Conservation (phyloP, 2,888 invertebrate species). For the Tiphia femorata region DNA sequence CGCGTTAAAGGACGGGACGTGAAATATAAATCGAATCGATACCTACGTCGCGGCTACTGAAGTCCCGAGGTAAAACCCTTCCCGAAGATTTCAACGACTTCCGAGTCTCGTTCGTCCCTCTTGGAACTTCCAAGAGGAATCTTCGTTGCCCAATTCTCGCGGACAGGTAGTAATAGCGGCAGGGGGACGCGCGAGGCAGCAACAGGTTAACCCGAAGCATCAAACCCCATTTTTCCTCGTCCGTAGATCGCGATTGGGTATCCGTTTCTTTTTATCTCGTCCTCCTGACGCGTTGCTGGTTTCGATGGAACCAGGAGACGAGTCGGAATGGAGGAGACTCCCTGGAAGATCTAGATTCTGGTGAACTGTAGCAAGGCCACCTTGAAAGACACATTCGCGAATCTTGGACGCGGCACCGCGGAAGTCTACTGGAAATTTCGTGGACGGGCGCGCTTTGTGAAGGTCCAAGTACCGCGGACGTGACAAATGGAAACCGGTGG, state of each 20-base stretch:
- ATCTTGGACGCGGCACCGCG: background rate
- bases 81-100: no score
- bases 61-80: no score
- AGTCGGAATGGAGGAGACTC: no score
- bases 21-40: background rate
- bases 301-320: no score
- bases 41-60: no score
- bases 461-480: conserved; percentile 39
- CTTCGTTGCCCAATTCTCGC: background rate
- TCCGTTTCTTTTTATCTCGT: no score
- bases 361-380: no score
- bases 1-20: background rate
- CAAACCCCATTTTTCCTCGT: no score
- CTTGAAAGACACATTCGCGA: no score
- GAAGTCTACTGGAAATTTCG: conserved; percentile 34
- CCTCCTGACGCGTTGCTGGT: no score
- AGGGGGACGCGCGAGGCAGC: background rate
- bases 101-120: background rate
- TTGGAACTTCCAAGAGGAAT: background rate
- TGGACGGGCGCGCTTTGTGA: conserved; percentile 41
- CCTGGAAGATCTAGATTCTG: no score
- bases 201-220: conserved; percentile 3
- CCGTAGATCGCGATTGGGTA: no score
- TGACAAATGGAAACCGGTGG: conserved; percentile 52
- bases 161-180: background rate